Percentiles rank a stretch among this genome's conserved stretches.
These are phyloP conservation scores for Girardinichthys multiradiatus DNA, from an alignment of 2,113 vertebrate species.

Conservation along the genomic window DNA sequence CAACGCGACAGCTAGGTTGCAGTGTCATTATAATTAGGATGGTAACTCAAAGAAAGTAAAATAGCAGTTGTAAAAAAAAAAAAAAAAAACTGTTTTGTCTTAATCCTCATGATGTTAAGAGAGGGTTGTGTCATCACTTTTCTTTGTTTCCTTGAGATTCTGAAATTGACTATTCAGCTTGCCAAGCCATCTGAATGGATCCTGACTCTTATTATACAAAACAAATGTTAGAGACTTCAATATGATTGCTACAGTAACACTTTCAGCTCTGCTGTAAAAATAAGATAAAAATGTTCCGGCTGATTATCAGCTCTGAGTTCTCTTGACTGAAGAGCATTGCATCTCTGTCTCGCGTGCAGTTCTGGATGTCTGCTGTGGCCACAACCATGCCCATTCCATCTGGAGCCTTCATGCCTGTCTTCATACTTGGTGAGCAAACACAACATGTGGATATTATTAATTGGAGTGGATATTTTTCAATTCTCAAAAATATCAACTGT, in stretches of 20 bases:
- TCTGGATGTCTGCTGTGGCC: slow-evolving; percentile 94
- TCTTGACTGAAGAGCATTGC: no score
- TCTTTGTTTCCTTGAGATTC: background rate
- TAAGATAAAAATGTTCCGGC: background rate
- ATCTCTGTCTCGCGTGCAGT: slow-evolving; percentile 76
- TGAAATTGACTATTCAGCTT: background rate
- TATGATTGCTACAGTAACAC: background rate
- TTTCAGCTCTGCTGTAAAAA: background rate
- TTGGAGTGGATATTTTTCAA: background rate
- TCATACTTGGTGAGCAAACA: slow-evolving; percentile 86
- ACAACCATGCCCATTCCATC: slow-evolving; percentile 96
- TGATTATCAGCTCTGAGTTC: no score
- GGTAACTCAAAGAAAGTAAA: background rate
- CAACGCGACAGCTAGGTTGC: slow-evolving; percentile 14
- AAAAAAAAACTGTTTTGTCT: background rate
- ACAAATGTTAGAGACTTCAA: no score
- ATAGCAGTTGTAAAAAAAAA: background rate
- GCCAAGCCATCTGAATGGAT: background rate
- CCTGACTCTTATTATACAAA: background rate
- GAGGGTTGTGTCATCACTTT: background rate
- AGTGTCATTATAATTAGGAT: background rate
- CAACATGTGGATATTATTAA: background rate
- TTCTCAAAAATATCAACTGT: background rate
- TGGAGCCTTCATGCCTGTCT: slow-evolving; percentile 97
- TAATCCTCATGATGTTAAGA: background rate